These are phyloP conservation scores for Drosophila aldrichi DNA, from an alignment of 2,888 invertebrate genomes.

Conservation along the genomic window DNA sequence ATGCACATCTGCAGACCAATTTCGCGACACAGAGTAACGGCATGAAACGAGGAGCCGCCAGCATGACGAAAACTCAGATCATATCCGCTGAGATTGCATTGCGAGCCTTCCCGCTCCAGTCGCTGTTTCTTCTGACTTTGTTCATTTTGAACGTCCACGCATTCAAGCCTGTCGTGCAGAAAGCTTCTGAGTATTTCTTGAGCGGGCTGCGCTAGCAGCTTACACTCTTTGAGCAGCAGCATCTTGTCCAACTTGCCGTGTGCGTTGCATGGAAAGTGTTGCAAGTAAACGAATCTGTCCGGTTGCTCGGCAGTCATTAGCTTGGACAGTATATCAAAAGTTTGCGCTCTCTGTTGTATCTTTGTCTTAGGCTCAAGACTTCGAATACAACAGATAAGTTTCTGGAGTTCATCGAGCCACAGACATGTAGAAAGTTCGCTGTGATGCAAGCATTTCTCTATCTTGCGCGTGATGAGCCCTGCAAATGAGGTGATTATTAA, in stretches of 20 bases:
- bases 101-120: constrained; percentile 13
- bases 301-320: constrained; percentile 86
- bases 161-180: constrained; percentile 83
- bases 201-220: constrained; percentile 53
- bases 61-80: constrained; percentile 68
- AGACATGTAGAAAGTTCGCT: constrained; percentile 58
- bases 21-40: constrained; percentile 76
- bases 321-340: constrained; percentile 61
- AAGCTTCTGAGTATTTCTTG: constrained; percentile 86
- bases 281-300: constrained; percentile 88
- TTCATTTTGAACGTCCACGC: constrained; percentile 26
- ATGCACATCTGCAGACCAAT: constrained; percentile 68
- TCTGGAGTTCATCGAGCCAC: constrained; percentile 62
- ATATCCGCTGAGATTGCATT: constrained; percentile 15
- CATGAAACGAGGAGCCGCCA: constrained; percentile 82
- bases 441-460: constrained; percentile 51
- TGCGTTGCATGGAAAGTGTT: constrained; percentile 87
- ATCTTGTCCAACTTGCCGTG: constrained; percentile 89
- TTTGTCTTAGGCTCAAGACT: constrained; percentile 49
- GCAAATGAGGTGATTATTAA: neutral
- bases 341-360: constrained; percentile 60
- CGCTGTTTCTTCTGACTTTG: constrained; percentile 34
- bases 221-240: constrained; percentile 57
- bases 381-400: constrained; percentile 65
- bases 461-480: constrained; percentile 62